phyloP scores from a whole-genome alignment of 2,797 vertebrate genomes.

The Sylvia borin region DNA sequence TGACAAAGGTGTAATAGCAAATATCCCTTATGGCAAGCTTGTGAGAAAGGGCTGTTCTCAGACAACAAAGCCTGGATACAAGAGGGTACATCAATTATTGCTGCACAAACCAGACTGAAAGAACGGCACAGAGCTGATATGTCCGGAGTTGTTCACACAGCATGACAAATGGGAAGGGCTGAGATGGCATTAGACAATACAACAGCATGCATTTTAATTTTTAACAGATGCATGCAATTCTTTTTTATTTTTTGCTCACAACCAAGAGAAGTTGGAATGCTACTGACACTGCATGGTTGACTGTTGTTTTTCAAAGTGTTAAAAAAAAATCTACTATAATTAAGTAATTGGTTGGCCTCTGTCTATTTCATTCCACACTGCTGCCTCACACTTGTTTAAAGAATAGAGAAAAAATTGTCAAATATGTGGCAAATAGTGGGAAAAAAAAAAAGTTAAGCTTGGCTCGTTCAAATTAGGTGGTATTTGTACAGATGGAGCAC shows the following conservation, averaged over 20 bases:
- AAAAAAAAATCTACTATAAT: conserved; percentile 23
- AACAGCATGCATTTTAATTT: neutral
- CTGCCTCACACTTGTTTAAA: conserved; percentile 37
- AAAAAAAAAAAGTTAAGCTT: neutral
- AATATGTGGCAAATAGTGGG: conserved; percentile 31
- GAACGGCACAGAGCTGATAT: conserved; percentile 10
- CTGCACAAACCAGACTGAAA: conserved; percentile 37
- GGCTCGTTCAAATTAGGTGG: conserved; percentile 25
- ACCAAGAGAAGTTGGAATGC: neutral
- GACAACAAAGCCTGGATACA: neutral
- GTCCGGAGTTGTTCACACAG: neutral
- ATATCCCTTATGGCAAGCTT: neutral
- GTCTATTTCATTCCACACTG: conserved; percentile 36
- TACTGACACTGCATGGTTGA: neutral
- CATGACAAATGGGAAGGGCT: conserved; percentile 35
- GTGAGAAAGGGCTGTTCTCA: neutral
- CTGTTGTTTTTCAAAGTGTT: conserved; percentile 11
- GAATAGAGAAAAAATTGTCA: conserved; percentile 57
- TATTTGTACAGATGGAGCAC: conserved; percentile 57
- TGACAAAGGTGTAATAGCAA: neutral
- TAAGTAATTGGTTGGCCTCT: conserved; percentile 35
- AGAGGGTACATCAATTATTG: conserved; percentile 8
- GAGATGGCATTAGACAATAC: conserved; percentile 2
- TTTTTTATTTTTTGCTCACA: neutral
- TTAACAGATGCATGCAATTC: neutral